phyloP scores from a whole-genome alignment of 2,888 invertebrate genomes.

The Athalia rosae region DNA sequence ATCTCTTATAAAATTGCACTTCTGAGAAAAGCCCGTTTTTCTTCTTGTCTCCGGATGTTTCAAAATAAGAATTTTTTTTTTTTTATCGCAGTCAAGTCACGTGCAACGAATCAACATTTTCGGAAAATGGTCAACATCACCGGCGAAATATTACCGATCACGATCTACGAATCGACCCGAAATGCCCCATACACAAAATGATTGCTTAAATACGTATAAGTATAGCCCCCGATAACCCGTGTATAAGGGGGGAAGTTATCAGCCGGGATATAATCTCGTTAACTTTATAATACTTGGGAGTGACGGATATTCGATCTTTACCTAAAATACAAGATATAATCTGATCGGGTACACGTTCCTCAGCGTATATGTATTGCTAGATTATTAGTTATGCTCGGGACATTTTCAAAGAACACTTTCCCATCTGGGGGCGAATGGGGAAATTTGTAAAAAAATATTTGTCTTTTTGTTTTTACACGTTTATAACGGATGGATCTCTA shows the following conservation, averaged over 20 bases:
- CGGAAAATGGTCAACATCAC: too few relatives aligned
- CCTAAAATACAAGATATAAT: background rate
- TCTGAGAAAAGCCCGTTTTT: too few relatives aligned
- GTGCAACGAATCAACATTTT: too few relatives aligned
- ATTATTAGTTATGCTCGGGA: background rate
- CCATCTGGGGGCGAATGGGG: background rate
- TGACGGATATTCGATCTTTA: background rate
- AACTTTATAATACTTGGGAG: slow-evolving; percentile 4
- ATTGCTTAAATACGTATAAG: background rate
- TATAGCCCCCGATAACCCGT: slow-evolving; percentile 4
- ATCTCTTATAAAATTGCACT: too few relatives aligned
- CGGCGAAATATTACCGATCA: too few relatives aligned
- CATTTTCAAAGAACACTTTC: too few relatives aligned
- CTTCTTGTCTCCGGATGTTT: too few relatives aligned
- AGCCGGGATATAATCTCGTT: slow-evolving; percentile 12
- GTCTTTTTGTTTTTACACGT: too few relatives aligned
- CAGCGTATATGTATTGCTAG: background rate
- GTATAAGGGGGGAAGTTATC: slow-evolving; percentile 12
- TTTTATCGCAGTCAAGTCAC: too few relatives aligned
- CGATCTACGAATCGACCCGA: too few relatives aligned
- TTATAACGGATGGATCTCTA: background rate
- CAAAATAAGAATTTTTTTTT: too few relatives aligned
- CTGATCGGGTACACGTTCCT: background rate
- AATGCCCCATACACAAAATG: background rate
- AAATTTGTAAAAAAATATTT: background rate